Base-by-base conservation (phyloP, 2,888 invertebrate genomes). In the Synanthedon tipuliformis region DNA sequence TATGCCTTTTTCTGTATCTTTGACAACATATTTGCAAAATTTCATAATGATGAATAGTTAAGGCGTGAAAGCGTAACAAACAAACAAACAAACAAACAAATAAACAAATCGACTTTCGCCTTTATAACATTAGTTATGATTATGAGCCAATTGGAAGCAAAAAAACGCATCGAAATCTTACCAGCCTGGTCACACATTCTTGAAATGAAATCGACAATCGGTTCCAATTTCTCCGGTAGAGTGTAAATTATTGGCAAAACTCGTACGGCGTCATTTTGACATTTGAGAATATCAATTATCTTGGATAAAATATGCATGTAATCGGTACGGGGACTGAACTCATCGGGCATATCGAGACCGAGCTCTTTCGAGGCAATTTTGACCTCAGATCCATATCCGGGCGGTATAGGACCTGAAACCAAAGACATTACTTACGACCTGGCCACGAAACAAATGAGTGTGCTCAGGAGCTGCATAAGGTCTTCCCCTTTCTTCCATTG, bases 371-470 rank as follows among this genome's bases (percentile, higher is more conserved):
- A 63, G 16, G 76, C 74, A 0, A 58, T 1, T 54, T 79, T 85
- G 1, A 78, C 72, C 16, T 83, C 82, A 0, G 65, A 75, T 0
- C 77, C 76, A 52, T 81, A 87, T 0, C 86, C 86, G 0, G 73
- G 54, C 0, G 86, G 86, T 8, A 80, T 79, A 1, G 53, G 41
- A 4, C 75, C 86, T 83, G 57, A 34, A 34, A 34, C 10, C 34
- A 34, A 34, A 2, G 8, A 2, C 27, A 23, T 34, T 8, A 34
- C 3, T 34, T 34, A 8, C 23, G 23, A 23, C 4, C 23, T 23
- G 23, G 23, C 23, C 23, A 23, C 23, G 5, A 23, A 23, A 23
- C 23, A 23, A 23, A 23, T 23, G 23, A 5, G 23, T 5, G 23
- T 23, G 23, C 23, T 23, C 23, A 23, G 5, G 23, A 23, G 23